Evolutionary conservation across 2,113 vertebrate genomes (phyloP).

Genomic region (Furnarius figulus): DNA sequence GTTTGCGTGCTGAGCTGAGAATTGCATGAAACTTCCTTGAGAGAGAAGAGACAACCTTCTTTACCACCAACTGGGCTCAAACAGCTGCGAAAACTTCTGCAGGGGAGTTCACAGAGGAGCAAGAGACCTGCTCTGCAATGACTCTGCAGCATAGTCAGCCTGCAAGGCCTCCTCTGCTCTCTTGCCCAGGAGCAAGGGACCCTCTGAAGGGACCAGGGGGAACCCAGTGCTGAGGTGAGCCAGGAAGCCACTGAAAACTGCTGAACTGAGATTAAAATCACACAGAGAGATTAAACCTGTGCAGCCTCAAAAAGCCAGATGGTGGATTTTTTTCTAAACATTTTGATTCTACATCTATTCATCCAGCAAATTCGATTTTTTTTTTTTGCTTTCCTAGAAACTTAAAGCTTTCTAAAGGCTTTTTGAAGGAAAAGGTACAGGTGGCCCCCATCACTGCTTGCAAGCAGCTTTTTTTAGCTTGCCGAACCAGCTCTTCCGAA

Average conservation of each 20-base stretch:
- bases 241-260: not conserved
- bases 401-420: not conserved
- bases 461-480: not conserved
- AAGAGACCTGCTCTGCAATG: not conserved
- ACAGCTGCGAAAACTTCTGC: not conserved
- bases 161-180: not conserved
- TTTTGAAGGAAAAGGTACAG: not conserved
- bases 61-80: not conserved
- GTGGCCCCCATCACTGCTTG: not conserved
- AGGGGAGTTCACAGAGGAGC: not conserved
- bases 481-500: not conserved
- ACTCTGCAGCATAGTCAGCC: not conserved
- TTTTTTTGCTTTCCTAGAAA: not conserved
- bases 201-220: accelerated
- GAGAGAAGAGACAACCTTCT: not conserved
- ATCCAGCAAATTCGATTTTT: not conserved
- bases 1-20: not conserved
- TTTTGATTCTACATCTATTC: not conserved
- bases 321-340: not conserved
- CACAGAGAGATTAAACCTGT: not conserved
- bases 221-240: not conserved
- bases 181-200: not conserved
- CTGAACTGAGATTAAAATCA: not conserved
- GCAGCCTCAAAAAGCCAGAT: not conserved
- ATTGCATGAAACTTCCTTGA: not conserved